These are phyloP conservation scores for Paedocypris sp. DNA, from an alignment of 2,113 vertebrate genomes.

Conservation along the genomic window DNA sequence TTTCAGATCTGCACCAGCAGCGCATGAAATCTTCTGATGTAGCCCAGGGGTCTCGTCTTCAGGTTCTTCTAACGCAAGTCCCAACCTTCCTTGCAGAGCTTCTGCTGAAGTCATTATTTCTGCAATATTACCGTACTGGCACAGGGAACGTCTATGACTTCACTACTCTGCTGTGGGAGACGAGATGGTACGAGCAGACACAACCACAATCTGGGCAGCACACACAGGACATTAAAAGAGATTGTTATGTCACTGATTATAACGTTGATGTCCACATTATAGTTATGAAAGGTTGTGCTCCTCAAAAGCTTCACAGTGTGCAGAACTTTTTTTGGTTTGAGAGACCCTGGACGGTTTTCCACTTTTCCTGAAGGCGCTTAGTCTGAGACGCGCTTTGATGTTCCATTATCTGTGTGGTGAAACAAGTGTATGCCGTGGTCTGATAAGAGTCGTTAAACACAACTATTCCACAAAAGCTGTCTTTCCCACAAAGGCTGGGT, in stretches of 20 bases:
- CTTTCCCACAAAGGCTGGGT: slow-evolving; percentile 47
- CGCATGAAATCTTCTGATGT: slow-evolving; percentile 44
- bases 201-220: slow-evolving; percentile 30
- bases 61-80: slow-evolving; percentile 21
- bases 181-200: slow-evolving; percentile 28
- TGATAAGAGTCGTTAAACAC: slow-evolving; percentile 47
- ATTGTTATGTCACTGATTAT: slow-evolving; percentile 6
- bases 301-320: too few species aligned
- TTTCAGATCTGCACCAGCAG: slow-evolving; percentile 35
- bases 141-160: slow-evolving; percentile 52
- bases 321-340: too few species aligned
- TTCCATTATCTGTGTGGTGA: slow-evolving; percentile 34
- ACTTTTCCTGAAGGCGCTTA: slow-evolving; percentile 29
- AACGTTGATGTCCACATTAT: not conserved
- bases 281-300: not conserved
- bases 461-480: slow-evolving; percentile 32
- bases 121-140: slow-evolving; percentile 44
- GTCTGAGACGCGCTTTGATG: slow-evolving; percentile 37
- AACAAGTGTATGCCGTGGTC: slow-evolving; percentile 25
- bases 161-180: slow-evolving; percentile 48
- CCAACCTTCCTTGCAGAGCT: slow-evolving; percentile 32
- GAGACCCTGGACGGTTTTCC: too few species aligned
- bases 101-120: slow-evolving; percentile 55
- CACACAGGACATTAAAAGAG: slow-evolving; percentile 27
- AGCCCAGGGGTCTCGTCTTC: slow-evolving; percentile 42